phyloP scores from a whole-genome alignment of 2,113 vertebrate species.

The Heterocephalus glaber region DNA sequence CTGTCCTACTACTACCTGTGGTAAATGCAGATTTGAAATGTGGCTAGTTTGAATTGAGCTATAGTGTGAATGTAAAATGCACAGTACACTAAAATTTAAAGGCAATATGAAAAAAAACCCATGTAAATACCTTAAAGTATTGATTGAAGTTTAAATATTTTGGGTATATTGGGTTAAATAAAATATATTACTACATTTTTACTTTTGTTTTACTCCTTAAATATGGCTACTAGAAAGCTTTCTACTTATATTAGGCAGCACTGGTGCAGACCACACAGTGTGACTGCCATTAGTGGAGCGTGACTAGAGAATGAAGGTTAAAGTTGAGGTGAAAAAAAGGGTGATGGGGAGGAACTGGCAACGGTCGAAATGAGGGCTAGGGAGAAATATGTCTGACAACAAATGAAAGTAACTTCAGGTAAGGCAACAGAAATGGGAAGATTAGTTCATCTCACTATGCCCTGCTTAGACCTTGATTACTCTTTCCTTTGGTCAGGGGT shows the following conservation, averaged over 20 bases:
- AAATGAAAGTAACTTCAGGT: slow-evolving; percentile 12
- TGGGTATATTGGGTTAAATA: slow-evolving; percentile 25
- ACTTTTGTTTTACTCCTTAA: slow-evolving; percentile 27
- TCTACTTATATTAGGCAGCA: background rate
- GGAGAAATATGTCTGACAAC: background rate
- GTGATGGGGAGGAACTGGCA: background rate
- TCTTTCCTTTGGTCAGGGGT: background rate
- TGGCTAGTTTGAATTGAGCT: slow-evolving; percentile 13
- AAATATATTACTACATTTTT: slow-evolving; percentile 48
- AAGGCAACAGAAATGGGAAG: background rate
- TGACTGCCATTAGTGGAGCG: background rate
- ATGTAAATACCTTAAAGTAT: background rate
- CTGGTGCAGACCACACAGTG: background rate
- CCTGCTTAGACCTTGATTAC: background rate
- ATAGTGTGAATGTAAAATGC: background rate
- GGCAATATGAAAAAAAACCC: background rate
- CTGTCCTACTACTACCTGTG: background rate
- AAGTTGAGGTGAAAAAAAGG: background rate
- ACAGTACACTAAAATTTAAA: slow-evolving; percentile 28
- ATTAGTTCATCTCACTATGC: background rate
- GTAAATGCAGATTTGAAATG: background rate
- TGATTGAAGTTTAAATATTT: slow-evolving; percentile 45
- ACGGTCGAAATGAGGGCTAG: background rate
- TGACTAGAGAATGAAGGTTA: slow-evolving; percentile 22
- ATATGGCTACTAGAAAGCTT: slow-evolving; percentile 6